Evolutionary conservation across 2,888 invertebrate genomes (phyloP).

Genomic region (Tachina lurida): DNA sequence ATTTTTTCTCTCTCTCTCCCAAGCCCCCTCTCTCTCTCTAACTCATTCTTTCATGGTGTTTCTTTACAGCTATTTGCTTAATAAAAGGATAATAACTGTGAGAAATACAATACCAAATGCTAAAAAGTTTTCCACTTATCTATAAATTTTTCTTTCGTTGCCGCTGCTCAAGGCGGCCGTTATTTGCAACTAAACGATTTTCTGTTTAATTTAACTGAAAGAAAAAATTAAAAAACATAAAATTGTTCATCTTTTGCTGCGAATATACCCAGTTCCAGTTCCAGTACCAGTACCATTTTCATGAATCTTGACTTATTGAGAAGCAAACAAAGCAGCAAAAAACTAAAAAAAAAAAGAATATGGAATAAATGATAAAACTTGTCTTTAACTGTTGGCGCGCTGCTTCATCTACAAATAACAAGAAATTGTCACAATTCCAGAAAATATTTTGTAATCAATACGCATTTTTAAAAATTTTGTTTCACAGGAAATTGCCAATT

Average conservation of each 20-base stretch:
- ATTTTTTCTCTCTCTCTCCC: not conserved
- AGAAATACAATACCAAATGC: slow-evolving; percentile 11
- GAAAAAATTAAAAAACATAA: slow-evolving; percentile 9
- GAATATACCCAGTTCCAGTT: too few relatives aligned
- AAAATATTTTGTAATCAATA: slow-evolving; percentile 52
- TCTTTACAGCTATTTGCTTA: slow-evolving; percentile 21
- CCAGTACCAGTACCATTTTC: slow-evolving; percentile 44
- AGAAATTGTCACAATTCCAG: slow-evolving; percentile 12
- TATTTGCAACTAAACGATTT: slow-evolving; percentile 67
- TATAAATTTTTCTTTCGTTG: not conserved
- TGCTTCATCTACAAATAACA: slow-evolving; percentile 16
- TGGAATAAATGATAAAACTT: not conserved
- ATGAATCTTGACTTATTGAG: slow-evolving; percentile 61
- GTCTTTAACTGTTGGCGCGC: slow-evolving; percentile 27
- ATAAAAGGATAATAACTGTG: slow-evolving; percentile 36
- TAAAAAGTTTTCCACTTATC: slow-evolving; percentile 2
- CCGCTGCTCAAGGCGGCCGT: slow-evolving; percentile 17
- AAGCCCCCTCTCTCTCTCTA: not conserved
- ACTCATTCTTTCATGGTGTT: too few relatives aligned
- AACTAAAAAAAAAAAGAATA: not conserved
- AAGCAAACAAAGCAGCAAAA: slow-evolving; percentile 8
- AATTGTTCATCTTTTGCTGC: slow-evolving; percentile 16
- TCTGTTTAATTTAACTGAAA: slow-evolving; percentile 70
- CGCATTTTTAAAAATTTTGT: slow-evolving; percentile 14
- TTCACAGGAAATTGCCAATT: slow-evolving; percentile 33